These are phyloP conservation scores for Diplogasteroides magnus DNA, from an alignment of 1,140 invertebrate genomes.

Conservation along the genomic window DNA sequence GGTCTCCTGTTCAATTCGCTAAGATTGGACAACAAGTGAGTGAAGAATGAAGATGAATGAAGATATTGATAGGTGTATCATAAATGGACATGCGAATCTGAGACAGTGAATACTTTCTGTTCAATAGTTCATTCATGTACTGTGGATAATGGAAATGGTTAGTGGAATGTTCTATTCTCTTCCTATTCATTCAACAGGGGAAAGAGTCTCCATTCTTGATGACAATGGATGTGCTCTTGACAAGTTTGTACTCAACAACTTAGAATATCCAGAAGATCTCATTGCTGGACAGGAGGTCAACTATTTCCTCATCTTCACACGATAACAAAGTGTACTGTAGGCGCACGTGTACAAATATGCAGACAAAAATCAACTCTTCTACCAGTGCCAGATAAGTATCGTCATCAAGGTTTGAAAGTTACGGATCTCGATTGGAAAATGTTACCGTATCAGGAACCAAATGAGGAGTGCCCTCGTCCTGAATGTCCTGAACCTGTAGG, in stretches of 20 bases:
- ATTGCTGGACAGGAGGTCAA: conserved; percentile 48
- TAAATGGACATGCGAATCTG: conserved; percentile 56
- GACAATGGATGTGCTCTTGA: conserved; percentile 53
- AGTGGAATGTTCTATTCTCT: not conserved
- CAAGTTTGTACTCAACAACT: conserved; percentile 53
- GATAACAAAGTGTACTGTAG: too few relatives aligned
- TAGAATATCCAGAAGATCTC: conserved; percentile 53
- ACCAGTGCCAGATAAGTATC: conserved; percentile 55
- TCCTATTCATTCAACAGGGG: not conserved
- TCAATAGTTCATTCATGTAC: conserved; percentile 52
- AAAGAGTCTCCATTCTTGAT: conserved; percentile 44
- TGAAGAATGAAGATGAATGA: not conserved
- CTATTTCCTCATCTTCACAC: not conserved
- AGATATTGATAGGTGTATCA: conserved; percentile 41
- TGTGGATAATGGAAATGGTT: conserved; percentile 54
- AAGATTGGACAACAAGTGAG: conserved; percentile 51
- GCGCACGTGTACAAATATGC: conserved; percentile 56
- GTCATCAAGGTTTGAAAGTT: conserved; percentile 42
- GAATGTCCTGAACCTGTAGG: conserved; percentile 50
- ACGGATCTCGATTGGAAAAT: not conserved
- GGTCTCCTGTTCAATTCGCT: conserved; percentile 54
- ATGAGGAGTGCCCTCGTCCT: conserved; percentile 50
- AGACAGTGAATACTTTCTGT: conserved; percentile 55
- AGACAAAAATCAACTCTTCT: conserved; percentile 51
- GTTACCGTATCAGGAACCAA: conserved; percentile 32